Percentiles rank a stretch among this genome's conserved stretches.
Conservation (phyloP, 2,888 invertebrate genomes). For the Bugulina stolonifera region DNA sequence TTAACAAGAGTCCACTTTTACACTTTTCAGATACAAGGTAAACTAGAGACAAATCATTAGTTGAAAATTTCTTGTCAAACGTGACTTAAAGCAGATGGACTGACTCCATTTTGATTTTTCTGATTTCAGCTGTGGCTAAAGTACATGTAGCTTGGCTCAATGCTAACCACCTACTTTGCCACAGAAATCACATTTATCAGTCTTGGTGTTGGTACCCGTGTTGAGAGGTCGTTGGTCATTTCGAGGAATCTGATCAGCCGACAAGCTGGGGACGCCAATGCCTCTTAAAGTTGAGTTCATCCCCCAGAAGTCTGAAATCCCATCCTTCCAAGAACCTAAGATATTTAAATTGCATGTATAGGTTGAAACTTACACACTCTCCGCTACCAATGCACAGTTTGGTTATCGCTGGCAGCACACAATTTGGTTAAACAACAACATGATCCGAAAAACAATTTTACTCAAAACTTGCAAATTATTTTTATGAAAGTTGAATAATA, state of each 20-base stretch:
- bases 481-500: too few species aligned
- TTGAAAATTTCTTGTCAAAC: too few species aligned
- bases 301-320: neutral
- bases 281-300: neutral
- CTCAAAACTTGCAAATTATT: too few species aligned
- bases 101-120: too few species aligned
- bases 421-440: too few species aligned
- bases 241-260: neutral
- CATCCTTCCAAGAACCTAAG: neutral
- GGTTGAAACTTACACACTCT: neutral
- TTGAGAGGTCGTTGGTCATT: neutral
- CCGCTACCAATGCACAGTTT: neutral
- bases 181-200: conserved; percentile 12
- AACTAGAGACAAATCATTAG: neutral
- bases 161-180: conserved; percentile 11
- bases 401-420: too few species aligned
- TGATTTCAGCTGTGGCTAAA: too few species aligned
- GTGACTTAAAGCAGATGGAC: too few species aligned
- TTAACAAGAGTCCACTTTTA: too few species aligned
- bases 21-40: too few species aligned
- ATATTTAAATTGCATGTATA: neutral
- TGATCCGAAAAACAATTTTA: too few species aligned
- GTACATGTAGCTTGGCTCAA: too few species aligned
- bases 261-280: neutral
- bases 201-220: neutral